A percentile compares a stretch with the other conserved stretches of the same genome.
Conservation (phyloP, 2,888 invertebrate genomes). For the Diarsia brunnea region DNA sequence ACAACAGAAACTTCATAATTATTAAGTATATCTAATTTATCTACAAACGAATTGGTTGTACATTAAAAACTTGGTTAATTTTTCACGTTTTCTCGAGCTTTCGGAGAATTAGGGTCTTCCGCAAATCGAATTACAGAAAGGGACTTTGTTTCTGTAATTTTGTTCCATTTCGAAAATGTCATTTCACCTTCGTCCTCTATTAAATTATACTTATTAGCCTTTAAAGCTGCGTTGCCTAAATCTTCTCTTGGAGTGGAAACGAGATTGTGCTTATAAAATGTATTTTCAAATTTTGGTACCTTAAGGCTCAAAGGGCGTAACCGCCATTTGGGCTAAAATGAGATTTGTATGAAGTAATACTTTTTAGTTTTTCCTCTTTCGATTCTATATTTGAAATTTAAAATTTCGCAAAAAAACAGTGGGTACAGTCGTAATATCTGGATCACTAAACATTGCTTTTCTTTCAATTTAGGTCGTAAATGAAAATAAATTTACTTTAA, state of each 20-base stretch:
- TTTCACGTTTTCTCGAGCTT: conserved; percentile 43
- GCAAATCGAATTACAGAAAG: conserved; percentile 60
- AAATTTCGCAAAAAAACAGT: too few relatives aligned
- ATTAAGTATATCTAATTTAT: conserved; percentile 51
- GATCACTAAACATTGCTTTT: too few relatives aligned
- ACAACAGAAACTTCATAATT: conserved; percentile 42
- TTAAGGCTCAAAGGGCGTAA: too few relatives aligned
- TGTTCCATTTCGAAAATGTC: conserved; percentile 58
- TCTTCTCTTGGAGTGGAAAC: conserved; percentile 55
- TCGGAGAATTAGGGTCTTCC: conserved; percentile 45
- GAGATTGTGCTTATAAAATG: conserved; percentile 46
- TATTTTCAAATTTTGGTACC: conserved; percentile 48
- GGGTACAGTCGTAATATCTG: too few relatives aligned
- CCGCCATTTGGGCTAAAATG: too few relatives aligned
- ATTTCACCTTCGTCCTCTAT: conserved; percentile 72
- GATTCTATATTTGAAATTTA: too few relatives aligned
- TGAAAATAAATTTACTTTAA: too few relatives aligned
- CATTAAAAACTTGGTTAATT: conserved; percentile 43
- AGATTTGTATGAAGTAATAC: too few relatives aligned
- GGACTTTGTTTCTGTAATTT: conserved; percentile 58
- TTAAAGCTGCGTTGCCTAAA: conserved; percentile 62
- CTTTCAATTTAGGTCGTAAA: too few relatives aligned
- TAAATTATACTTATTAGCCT: conserved; percentile 71
- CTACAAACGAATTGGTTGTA: conserved; percentile 26
- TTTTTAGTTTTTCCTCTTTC: too few relatives aligned